phyloP scores from a whole-genome alignment of 2,113 vertebrate genomes.

The Ivindomyrus marchei region DNA sequence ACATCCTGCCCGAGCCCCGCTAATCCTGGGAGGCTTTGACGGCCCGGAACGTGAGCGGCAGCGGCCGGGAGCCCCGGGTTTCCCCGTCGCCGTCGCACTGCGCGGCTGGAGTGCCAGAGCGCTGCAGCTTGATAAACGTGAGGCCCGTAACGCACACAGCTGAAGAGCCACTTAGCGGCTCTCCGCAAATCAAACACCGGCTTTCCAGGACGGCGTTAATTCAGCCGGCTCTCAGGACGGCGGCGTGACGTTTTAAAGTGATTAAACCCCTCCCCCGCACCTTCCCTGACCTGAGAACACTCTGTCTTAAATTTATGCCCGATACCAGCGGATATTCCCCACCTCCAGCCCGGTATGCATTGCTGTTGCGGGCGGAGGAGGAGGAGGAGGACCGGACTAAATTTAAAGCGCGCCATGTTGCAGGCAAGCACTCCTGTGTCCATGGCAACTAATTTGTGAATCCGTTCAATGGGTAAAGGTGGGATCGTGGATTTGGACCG shows the following conservation, averaged over 20 bases:
- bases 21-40: background rate
- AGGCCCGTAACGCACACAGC: background rate
- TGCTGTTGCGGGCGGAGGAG: background rate
- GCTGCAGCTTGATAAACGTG: background rate
- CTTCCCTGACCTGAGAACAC: background rate
- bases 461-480: background rate
- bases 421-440: slow-evolving; percentile 19
- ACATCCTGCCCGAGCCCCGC: background rate
- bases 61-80: background rate
- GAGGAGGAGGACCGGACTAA: background rate
- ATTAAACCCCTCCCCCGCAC: slow-evolving; percentile 1
- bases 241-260: background rate
- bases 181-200: slow-evolving; percentile 1
- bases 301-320: background rate
- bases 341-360: background rate
- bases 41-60: background rate
- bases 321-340: background rate
- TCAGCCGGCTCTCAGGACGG: background rate
- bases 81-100: background rate
- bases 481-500: slow-evolving; percentile 23
- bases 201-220: background rate
- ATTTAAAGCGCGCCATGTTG: background rate
- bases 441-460: slow-evolving; percentile 32
- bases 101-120: background rate
- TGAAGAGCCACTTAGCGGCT: background rate